Evolutionary conservation across 2,888 invertebrate species (phyloP), one percentile per base, ranked within the genome.

Genomic region (Plutella xylostella): DNA sequence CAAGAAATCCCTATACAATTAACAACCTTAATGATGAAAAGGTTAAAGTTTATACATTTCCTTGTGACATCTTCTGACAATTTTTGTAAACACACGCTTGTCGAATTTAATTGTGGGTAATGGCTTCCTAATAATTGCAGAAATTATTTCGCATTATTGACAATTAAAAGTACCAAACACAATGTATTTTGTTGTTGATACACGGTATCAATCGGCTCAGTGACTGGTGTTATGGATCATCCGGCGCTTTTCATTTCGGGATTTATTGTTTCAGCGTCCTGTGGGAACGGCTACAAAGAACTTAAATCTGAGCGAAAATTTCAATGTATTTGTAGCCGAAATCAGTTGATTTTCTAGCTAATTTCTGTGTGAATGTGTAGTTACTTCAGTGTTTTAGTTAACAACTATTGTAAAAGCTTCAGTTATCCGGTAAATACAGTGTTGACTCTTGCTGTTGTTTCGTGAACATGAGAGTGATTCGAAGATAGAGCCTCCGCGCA

Each of bases 21-120:
- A 56, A 66, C 65, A 45, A 55, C 74, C 66, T 61, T 80, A 73
- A 50, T 54, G 56, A 45, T 45, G 12, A 30, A 43, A 43, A 51
- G 49, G 48, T 51, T 70, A 71, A 64, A 65, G 72, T 66, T 57
- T 57, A 60, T 55, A 49, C 40, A 14, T 33, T 48, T 55, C 60
- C 61, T 61, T 63, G 65, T 69, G 73, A 73, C 74, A 73, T 72
- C 69, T 75, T 72, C 72, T 68, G 55, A 73, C 69, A 77, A 82
- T 82, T 84, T 84, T 85, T 82, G 84, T 85, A 85, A 85, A 85
- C 84, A 58, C 57, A 83, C 83, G 84, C 84, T 83, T 82, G 82
- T 80, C 75, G 76, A 82, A 82, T 79, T 84, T 80, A 83, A 82
- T 76, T 80, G 77, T 80, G 80, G 84, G 83, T 84, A 85, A 85